Conservation (phyloP, 2,113 vertebrate genomes). For the Neomonachus schauinslandi region DNA sequence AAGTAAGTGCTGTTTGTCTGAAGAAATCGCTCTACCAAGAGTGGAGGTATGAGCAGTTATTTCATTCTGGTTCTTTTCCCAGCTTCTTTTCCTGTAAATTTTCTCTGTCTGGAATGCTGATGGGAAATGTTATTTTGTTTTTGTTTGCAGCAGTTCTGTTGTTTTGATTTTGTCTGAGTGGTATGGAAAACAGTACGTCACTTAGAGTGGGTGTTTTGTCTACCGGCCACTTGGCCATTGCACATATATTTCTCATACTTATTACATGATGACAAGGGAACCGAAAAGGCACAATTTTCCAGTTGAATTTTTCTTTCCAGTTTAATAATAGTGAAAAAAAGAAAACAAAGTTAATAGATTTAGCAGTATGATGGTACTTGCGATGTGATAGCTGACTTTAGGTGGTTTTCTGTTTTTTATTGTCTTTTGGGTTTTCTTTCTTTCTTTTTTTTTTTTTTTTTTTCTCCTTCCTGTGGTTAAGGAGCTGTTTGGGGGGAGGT, state of each 20-base stretch:
- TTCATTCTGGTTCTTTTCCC: conserved; percentile 86
- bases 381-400: conserved; percentile 76
- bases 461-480: conserved; percentile 73
- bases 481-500: conserved; percentile 84
- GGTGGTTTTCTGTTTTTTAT: conserved; percentile 30
- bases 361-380: conserved; percentile 85
- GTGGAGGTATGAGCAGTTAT: conserved; percentile 79
- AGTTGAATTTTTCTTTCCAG: conserved; percentile 87
- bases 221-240: conserved; percentile 90
- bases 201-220: conserved; percentile 91
- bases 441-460: background rate
- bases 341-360: conserved; percentile 88
- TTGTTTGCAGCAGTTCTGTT: conserved; percentile 92
- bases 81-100: conserved; percentile 89
- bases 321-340: conserved; percentile 88
- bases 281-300: conserved; percentile 88
- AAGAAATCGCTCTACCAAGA: conserved; percentile 57
- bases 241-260: conserved; percentile 91
- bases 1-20: conserved; percentile 71
- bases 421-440: background rate
- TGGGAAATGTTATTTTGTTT: conserved; percentile 93
- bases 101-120: conserved; percentile 91
- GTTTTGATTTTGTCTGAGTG: conserved; percentile 93
- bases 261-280: conserved; percentile 90
- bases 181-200: conserved; percentile 93